Conservation (phyloP, 2,113 vertebrate genomes). For the Dolichotis patagonum region DNA sequence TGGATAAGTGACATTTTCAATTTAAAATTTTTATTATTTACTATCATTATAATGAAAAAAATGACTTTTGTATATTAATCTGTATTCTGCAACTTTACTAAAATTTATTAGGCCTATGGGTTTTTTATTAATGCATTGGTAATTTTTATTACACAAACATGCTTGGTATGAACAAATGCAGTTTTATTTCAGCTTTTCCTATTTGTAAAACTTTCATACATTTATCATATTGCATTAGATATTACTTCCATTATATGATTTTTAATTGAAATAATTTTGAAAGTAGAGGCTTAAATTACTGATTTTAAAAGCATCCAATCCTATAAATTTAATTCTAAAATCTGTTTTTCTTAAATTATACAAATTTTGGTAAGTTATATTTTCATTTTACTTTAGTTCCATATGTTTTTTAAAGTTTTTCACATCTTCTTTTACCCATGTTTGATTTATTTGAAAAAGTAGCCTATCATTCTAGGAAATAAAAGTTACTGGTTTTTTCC, state of each 20-base stretch:
- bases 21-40: background rate
- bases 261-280: background rate
- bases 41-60: background rate
- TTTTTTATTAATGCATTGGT: background rate
- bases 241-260: background rate
- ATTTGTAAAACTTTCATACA: background rate
- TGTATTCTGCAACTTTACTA: background rate
- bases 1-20: background rate
- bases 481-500: background rate
- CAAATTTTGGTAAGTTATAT: background rate
- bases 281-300: background rate
- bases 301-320: background rate
- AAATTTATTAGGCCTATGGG: background rate
- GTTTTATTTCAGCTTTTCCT: background rate
- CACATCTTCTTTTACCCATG: background rate
- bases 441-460: background rate
- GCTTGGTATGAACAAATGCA: background rate
- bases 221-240: background rate
- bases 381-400: background rate
- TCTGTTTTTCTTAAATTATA: background rate
- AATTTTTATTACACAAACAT: background rate
- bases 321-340: background rate
- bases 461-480: background rate
- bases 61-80: background rate
- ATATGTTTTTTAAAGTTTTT: background rate